phyloP scores from a whole-genome alignment of 2,113 vertebrate species.

The Perca flavescens region DNA sequence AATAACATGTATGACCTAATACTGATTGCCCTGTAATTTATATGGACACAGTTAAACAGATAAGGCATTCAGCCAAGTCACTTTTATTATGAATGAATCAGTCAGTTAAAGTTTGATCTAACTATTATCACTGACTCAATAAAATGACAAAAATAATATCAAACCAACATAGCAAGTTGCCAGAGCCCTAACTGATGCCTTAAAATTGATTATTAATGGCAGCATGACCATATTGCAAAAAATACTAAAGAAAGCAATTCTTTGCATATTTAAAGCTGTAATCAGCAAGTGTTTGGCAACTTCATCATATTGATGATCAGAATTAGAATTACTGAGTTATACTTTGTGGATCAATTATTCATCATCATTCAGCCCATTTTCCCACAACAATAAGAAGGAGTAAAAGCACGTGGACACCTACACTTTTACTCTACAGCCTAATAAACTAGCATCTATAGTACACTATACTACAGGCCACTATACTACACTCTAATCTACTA shows the following conservation, averaged over 20 bases:
- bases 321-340: neutral
- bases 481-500: neutral
- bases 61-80: neutral
- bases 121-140: neutral
- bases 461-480: neutral
- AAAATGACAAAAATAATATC: constrained; percentile 1
- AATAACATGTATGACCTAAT: neutral
- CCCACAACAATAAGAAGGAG: neutral
- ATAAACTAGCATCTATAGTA: neutral
- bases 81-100: neutral
- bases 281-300: neutral
- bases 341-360: neutral
- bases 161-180: neutral
- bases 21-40: neutral
- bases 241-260: neutral
- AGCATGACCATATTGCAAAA: neutral
- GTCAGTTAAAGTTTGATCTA: neutral
- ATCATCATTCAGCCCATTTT: neutral
- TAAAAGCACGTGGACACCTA: neutral
- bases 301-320: neutral
- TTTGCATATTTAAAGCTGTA: neutral
- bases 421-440: neutral
- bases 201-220: neutral
- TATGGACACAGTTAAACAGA: neutral
- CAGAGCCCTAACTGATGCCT: neutral